A percentile compares a stretch with the other conserved stretches of the same genome.
Evolutionary conservation across 2,113 vertebrate genomes (phyloP).

Genomic region (Tachycineta bicolor): DNA sequence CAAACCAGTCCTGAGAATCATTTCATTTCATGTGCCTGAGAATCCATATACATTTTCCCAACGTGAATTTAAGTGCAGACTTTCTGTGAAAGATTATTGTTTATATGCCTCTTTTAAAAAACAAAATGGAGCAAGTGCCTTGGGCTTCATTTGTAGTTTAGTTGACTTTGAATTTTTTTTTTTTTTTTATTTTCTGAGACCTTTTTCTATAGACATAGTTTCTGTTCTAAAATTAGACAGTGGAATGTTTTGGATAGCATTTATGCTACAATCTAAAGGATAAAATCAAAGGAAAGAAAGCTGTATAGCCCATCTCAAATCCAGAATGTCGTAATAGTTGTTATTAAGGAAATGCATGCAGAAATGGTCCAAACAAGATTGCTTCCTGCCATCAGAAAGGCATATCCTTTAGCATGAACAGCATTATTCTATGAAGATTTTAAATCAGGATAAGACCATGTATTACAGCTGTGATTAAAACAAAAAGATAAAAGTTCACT

Average conservation of each 20-base stretch:
- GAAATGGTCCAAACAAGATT: neutral
- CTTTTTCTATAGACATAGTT: conserved; percentile 9
- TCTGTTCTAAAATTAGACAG: conserved; percentile 25
- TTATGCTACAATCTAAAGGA: neutral
- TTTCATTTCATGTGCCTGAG: conserved; percentile 14
- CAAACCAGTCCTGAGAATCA: conserved; percentile 6
- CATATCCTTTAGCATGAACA: neutral
- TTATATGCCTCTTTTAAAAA: conserved; percentile 38
- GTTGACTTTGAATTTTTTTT: conserved; percentile 10
- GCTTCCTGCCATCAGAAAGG: neutral
- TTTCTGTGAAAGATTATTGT: conserved; percentile 53
- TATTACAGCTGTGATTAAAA: neutral
- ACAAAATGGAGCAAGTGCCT: conserved; percentile 19
- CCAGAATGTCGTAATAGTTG: neutral
- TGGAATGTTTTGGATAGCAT: neutral
- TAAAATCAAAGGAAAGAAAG: neutral
- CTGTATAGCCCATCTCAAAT: neutral
- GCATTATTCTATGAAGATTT: neutral
- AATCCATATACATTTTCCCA: neutral
- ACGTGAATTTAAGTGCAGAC: neutral
- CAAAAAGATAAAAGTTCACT: neutral
- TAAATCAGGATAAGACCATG: neutral
- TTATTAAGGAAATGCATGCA: neutral
- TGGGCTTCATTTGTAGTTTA: conserved; percentile 28
- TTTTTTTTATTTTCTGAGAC: conserved; percentile 46